Conservation (phyloP, 2,113 vertebrate genomes). For the Callipepla squamata region DNA sequence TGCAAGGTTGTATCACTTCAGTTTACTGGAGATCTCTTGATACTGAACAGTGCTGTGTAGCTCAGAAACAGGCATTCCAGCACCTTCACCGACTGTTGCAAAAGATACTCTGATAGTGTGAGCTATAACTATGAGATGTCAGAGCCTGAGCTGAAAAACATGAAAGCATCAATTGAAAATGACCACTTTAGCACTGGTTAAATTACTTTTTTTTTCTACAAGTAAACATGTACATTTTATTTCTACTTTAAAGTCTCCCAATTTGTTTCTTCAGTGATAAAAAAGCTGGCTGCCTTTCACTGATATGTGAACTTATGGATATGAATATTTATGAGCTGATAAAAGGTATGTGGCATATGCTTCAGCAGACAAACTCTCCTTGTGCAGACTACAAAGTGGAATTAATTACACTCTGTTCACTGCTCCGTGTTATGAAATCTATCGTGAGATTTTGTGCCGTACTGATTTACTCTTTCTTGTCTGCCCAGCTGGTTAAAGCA, state of each 20-base stretch:
- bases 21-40: neutral
- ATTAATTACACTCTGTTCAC: slow-evolving; percentile 1
- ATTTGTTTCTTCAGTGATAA: slow-evolving; percentile 83
- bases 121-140: neutral
- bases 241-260: slow-evolving; percentile 35
- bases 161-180: neutral
- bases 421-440: neutral
- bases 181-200: neutral
- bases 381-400: neutral
- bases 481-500: neutral
- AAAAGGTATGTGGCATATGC: slow-evolving; percentile 78
- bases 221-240: neutral
- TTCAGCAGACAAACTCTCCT: neutral
- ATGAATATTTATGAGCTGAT: slow-evolving; percentile 94
- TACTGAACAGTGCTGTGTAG: neutral
- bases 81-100: neutral
- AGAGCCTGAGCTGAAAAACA: neutral
- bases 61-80: neutral
- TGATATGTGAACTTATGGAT: slow-evolving; percentile 92
- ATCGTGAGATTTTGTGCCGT: neutral
- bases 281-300: slow-evolving; percentile 83
- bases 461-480: neutral
- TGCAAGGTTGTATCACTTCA: neutral
- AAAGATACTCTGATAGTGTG: neutral
- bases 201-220: neutral